Evolutionary conservation across 2,888 invertebrate genomes (phyloP).

Genomic region (Drosophila hamatofila): DNA sequence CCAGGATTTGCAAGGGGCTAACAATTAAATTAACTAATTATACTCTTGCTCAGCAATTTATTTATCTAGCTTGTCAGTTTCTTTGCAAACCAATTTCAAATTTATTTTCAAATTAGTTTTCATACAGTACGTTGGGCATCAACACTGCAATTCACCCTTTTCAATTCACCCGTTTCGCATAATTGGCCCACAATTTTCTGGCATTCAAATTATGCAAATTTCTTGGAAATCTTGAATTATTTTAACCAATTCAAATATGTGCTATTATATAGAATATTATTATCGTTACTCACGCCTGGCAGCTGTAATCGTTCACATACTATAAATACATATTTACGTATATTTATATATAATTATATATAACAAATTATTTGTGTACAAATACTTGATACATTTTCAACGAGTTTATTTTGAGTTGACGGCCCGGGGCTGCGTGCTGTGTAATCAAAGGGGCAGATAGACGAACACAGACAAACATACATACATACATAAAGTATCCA

Average conservation of each 20-base stretch:
- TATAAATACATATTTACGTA: background rate
- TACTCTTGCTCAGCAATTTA: too few species aligned
- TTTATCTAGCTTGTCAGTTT: too few species aligned
- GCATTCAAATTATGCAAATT: conserved; percentile 54
- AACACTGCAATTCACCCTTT: conserved; percentile 11
- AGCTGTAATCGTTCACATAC: conserved; percentile 4
- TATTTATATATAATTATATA: background rate
- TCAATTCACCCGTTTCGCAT: conserved; percentile 10
- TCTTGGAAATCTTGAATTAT: conserved; percentile 13
- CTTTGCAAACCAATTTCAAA: too few species aligned
- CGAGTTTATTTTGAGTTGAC: conserved; percentile 36
- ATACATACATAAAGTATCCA: conserved; percentile 1
- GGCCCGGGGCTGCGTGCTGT: conserved; percentile 40
- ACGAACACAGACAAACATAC: conserved; percentile 1
- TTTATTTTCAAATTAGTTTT: too few species aligned
- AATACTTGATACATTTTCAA: conserved; percentile 37
- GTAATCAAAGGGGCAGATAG: conserved; percentile 50
- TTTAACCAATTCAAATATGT: conserved; percentile 5
- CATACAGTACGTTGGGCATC: too few species aligned
- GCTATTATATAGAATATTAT: background rate
- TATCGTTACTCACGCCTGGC: conserved; percentile 12
- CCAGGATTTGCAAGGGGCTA: too few species aligned
- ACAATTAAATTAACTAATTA: too few species aligned
- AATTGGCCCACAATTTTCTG: conserved; percentile 56
- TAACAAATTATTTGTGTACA: conserved; percentile 31